Evolutionary conservation across 2,888 invertebrate species (phyloP).

Genomic region (Brachylomia viminalis): DNA sequence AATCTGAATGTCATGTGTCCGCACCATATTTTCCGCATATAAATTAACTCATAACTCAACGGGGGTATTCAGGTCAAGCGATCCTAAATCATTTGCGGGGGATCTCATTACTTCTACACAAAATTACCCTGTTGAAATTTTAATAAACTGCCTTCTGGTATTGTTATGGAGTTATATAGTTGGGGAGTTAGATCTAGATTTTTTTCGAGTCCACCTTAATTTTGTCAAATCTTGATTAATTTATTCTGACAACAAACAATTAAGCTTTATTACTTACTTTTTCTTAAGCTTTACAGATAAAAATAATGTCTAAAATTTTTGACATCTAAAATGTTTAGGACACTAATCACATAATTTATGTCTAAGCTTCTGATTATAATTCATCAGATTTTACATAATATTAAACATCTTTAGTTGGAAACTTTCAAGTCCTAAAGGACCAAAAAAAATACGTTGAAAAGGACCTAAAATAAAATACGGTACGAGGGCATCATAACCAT

Average conservation of each 20-base stretch:
- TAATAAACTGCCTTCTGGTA: constrained; percentile 47
- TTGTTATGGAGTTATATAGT: constrained; percentile 14
- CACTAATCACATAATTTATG: too few species aligned
- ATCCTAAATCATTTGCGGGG: constrained; percentile 76
- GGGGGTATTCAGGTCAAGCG: constrained; percentile 78
- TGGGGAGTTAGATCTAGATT: neutral
- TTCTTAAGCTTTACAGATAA: neutral
- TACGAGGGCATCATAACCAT: constrained; percentile 16
- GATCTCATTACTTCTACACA: constrained; percentile 65
- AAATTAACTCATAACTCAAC: constrained; percentile 83
- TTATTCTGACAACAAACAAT: neutral
- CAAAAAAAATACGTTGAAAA: neutral
- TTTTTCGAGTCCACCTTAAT: neutral
- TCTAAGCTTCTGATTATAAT: neutral
- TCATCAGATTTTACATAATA: neutral
- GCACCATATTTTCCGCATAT: constrained; percentile 76
- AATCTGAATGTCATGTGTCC: constrained; percentile 68
- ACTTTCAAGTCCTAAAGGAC: neutral
- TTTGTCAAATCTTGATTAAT: neutral
- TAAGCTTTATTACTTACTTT: neutral
- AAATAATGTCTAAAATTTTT: neutral
- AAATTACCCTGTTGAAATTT: constrained; percentile 65
- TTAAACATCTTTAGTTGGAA: neutral
- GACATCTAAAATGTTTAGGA: neutral
- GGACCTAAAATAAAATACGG: neutral